A percentile compares a stretch with the other conserved stretches of the same genome.
phyloP scores from a whole-genome alignment of 2,797 vertebrate genomes.

The Sebastes minor region DNA sequence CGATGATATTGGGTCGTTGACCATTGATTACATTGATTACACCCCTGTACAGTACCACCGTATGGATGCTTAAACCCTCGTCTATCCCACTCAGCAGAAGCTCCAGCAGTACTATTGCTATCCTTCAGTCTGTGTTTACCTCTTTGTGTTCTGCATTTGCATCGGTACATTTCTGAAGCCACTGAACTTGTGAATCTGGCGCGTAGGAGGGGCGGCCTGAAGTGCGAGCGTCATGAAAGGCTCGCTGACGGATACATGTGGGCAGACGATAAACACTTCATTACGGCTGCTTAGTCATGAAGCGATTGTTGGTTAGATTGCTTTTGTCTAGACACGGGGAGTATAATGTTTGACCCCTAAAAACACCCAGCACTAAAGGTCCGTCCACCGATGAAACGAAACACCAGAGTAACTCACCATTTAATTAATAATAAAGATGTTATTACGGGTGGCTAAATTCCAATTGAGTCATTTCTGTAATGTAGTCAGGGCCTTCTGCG shows the following conservation, averaged over 20 bases:
- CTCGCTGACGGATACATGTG: neutral
- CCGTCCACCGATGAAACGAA: conserved; percentile 20
- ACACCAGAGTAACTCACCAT: conserved; percentile 31
- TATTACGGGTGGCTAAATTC: conserved; percentile 50
- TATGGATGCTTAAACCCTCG: neutral
- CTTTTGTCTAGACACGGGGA: neutral
- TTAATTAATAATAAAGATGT: conserved; percentile 57
- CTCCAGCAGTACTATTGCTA: neutral
- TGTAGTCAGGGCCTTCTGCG: conserved; percentile 41
- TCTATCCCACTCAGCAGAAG: neutral
- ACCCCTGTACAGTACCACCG: neutral
- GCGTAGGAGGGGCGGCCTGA: neutral
- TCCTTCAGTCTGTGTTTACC: neutral
- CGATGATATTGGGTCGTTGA: too few species aligned
- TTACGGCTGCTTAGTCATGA: conserved; percentile 16
- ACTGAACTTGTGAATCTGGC: neutral
- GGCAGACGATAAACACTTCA: conserved; percentile 17
- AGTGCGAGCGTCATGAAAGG: neutral
- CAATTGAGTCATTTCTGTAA: conserved; percentile 59
- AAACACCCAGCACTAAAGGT: neutral
- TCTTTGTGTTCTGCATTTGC: neutral
- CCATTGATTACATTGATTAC: too few species aligned
- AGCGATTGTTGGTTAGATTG: neutral
- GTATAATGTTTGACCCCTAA: conserved; percentile 18
- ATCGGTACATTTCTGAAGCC: neutral